These are phyloP conservation scores for Stenopsyche tienmushanensis DNA, from an alignment of 1,140 invertebrate species.

Conservation along the genomic window DNA sequence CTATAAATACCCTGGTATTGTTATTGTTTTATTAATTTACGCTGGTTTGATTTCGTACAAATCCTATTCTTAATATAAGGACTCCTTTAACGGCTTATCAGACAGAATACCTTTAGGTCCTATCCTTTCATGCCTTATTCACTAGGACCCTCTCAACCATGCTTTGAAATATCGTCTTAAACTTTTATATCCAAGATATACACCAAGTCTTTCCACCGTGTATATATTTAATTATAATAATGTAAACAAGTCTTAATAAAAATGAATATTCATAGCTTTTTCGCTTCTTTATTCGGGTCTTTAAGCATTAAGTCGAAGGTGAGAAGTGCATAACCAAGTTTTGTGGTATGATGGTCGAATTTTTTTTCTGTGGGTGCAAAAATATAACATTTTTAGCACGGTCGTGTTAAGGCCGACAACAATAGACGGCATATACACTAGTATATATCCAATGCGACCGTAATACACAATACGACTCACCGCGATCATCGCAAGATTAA, in stretches of 20 bases:
- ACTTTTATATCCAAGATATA: neutral
- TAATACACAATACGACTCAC: slow-evolving; percentile 23
- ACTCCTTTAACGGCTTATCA: slow-evolving; percentile 8
- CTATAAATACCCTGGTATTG: neutral
- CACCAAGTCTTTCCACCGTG: neutral
- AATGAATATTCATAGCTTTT: too few species aligned
- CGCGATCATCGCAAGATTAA: slow-evolving; percentile 38
- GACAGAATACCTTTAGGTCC: slow-evolving; percentile 5
- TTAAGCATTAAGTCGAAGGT: neutral
- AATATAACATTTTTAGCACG: neutral
- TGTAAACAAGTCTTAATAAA: too few species aligned
- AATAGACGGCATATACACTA: slow-evolving; percentile 4
- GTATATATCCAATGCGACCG: slow-evolving; percentile 7
- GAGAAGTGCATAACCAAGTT: neutral
- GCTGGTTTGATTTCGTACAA: slow-evolving; percentile 28
- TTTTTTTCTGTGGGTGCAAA: neutral
- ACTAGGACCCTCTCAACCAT: slow-evolving; percentile 11
- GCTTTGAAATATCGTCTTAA: slow-evolving; percentile 23
- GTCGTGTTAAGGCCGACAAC: slow-evolving; percentile 12
- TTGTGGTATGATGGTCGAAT: neutral
- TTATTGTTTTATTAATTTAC: slow-evolving; percentile 37
- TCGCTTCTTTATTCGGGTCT: too few species aligned
- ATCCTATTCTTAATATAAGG: neutral
- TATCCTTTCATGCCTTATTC: slow-evolving; percentile 19
- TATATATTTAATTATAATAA: neutral